These are phyloP conservation scores for Musca vetustissima DNA, from an alignment of 1,140 invertebrate species.

Conservation along the genomic window DNA sequence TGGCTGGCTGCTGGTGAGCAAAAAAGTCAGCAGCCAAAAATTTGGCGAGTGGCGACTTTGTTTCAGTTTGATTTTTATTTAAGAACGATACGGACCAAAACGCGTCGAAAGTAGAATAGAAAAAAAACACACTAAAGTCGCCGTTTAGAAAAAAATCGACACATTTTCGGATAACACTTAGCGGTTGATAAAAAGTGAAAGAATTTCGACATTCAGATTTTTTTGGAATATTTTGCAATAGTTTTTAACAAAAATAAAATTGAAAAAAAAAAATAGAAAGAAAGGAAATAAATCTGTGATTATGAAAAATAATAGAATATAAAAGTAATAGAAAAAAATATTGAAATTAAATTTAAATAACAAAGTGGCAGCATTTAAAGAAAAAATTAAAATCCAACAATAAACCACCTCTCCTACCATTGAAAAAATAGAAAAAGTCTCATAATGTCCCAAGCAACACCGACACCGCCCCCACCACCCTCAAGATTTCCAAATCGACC, in stretches of 20 bases:
- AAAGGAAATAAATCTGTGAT: not conserved
- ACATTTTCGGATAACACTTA: too few relatives aligned
- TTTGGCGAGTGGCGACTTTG: constrained; percentile 25
- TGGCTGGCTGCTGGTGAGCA: not conserved
- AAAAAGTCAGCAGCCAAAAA: not conserved
- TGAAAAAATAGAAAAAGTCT: not conserved
- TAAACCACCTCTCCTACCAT: too few relatives aligned
- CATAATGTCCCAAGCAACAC: constrained; percentile 33
- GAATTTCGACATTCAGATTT: not conserved
- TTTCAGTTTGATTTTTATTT: constrained; percentile 30
- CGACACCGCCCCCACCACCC: constrained; percentile 39
- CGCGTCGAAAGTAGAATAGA: too few relatives aligned
- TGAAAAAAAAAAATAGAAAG: too few relatives aligned
- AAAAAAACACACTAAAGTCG: not conserved
- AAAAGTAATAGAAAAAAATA: not conserved
- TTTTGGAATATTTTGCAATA: not conserved
- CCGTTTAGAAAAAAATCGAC: not conserved
- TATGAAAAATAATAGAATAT: not conserved
- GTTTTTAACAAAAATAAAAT: not conserved
- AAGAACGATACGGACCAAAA: constrained; percentile 25
- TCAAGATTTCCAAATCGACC: constrained; percentile 38
- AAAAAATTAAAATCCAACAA: constrained; percentile 7
- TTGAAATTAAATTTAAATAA: constrained; percentile 3
- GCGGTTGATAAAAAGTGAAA: constrained; percentile 2
- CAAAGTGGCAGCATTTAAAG: not conserved